Percentiles rank a stretch among this genome's conserved stretches.
Conservation (phyloP, 2,113 vertebrate species). For the Xiphophorus couchianus region DNA sequence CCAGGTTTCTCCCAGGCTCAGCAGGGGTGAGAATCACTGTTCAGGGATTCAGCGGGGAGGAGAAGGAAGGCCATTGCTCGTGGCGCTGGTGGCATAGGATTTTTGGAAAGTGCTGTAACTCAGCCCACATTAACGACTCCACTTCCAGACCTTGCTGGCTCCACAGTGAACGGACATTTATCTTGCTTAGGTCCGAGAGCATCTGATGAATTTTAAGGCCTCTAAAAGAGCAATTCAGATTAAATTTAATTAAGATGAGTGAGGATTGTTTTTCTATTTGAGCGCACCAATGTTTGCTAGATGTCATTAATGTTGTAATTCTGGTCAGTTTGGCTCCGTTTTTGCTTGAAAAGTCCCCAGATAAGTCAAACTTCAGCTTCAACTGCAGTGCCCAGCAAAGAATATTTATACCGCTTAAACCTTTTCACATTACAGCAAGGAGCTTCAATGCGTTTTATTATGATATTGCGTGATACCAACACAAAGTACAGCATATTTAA, state of each 20-base stretch:
- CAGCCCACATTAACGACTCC: constrained; percentile 35
- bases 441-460: no score
- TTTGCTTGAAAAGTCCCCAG: constrained; percentile 3
- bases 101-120: constrained; percentile 21
- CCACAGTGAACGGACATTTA: constrained; percentile 27
- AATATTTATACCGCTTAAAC: no score
- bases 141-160: constrained; percentile 37
- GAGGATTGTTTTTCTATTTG: constrained; percentile 7
- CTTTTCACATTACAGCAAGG: no score
- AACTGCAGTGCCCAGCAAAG: background rate
- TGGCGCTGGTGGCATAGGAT: constrained; percentile 21
- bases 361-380: constrained; percentile 3
- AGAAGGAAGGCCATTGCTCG: constrained; percentile 36
- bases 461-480: no score
- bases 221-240: background rate
- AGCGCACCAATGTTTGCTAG: constrained; percentile 15
- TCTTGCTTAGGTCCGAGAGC: constrained; percentile 20
- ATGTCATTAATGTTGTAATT: background rate
- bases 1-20: constrained; percentile 28
- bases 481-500: no score
- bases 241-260: constrained; percentile 44
- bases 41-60: constrained; percentile 39
- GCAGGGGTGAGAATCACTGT: constrained; percentile 34
- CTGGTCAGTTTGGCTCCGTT: background rate
- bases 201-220: constrained; percentile 4